These are phyloP conservation scores for Plebejus argus DNA, from an alignment of 2,888 invertebrate genomes.

Conservation along the genomic window DNA sequence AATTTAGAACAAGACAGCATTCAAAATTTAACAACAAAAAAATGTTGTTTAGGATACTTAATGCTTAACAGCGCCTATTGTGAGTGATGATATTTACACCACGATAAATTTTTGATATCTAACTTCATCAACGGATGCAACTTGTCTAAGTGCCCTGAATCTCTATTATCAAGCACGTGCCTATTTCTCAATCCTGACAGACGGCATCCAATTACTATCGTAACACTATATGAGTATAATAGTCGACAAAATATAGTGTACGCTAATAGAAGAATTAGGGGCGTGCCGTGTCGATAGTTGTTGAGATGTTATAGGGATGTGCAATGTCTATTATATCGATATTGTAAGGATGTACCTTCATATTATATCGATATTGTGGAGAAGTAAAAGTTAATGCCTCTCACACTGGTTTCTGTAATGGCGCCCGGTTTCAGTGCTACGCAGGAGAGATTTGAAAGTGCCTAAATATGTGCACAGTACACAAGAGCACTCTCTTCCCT, in stretches of 20 bases:
- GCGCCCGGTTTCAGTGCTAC: neutral
- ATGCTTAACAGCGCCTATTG: too few relatives aligned
- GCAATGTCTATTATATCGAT: neutral
- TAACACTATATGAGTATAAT: neutral
- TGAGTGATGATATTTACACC: too few relatives aligned
- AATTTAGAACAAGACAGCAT: too few relatives aligned
- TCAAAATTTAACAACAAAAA: too few relatives aligned
- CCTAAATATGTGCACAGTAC: neutral
- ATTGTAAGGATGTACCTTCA: neutral
- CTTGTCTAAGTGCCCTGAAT: neutral
- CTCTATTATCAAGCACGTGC: neutral
- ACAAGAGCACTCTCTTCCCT: neutral
- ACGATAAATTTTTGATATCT: too few relatives aligned
- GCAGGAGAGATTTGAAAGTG: neutral
- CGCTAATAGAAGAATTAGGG: conserved; percentile 43
- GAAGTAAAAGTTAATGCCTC: too few relatives aligned
- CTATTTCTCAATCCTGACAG: conserved; percentile 15
- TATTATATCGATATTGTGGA: neutral
- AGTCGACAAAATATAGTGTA: conserved; percentile 41
- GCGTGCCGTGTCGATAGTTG: conserved; percentile 34
- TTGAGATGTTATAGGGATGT: conserved; percentile 25
- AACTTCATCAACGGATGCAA: neutral
- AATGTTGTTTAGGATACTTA: too few relatives aligned
- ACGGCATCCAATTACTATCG: conserved; percentile 17
- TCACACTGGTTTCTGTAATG: neutral